Evolutionary conservation across 2,113 vertebrate species (phyloP), one percentile per base, ranked within the genome.

Genomic region (Terrapene triunguis): DNA sequence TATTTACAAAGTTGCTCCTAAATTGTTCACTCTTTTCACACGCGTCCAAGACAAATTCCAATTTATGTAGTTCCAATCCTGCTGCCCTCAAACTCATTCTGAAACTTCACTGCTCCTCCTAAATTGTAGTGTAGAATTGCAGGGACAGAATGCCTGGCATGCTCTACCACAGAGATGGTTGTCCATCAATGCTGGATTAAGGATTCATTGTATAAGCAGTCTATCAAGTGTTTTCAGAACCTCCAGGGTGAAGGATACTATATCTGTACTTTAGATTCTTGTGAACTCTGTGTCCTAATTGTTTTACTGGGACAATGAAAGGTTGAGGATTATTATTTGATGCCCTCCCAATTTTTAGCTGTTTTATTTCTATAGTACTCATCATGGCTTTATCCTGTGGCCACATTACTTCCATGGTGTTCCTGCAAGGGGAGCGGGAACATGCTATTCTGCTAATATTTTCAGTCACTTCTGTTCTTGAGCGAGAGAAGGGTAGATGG

Each of bases 381-480:
- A n/a, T 59, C 72, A 42, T 4, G 85, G 38, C 32, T 85, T 94
- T 24, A 54, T 38, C 4, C 72, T n/a, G 24, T 50, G 51, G 59
- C 51, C 51, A 55, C 79, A 44, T 12, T 80, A 80, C 6, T 86
- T 1, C 8, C 13, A 50, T 12, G 65, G 51, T 32, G 4, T 16
- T 19, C 16, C 57, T 57, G 42, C 84, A 42, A 14, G 3, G 42
- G 10, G 24, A 2, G 2, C 1, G 87, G 21, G 53, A 86, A 82
- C 4, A 51, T 16, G 21, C 4, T 80, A 27, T 24, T 78, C 17
- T 87, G 82, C 76, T 82, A 76, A 1, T 38, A 74, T 93, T 82
- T 92, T 87, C 35, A 47, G 69, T 12, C 42, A 83, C 10, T 88
- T 91, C 29, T 51, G 29, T 92, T 86, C 21, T 38, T 72, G n/a